phyloP scores from a whole-genome alignment of 2,888 invertebrate genomes.

The Rhaphigaster nebulosa region DNA sequence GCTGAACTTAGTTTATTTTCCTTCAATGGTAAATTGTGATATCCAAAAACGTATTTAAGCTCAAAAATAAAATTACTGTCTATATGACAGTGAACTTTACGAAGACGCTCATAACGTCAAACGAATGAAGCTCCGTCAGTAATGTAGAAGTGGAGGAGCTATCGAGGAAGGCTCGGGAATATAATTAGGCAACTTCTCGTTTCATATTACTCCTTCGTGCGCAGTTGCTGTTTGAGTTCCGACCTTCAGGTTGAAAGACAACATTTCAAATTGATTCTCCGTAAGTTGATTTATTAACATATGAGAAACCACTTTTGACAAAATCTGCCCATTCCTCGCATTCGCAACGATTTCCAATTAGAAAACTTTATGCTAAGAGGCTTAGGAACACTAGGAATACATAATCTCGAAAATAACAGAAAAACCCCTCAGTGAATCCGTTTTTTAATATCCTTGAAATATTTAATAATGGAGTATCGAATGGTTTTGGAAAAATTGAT shows the following conservation, averaged over 20 bases:
- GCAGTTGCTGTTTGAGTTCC: conserved; percentile 29
- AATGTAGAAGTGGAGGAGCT: neutral
- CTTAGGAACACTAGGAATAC: neutral
- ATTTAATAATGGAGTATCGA: too few relatives aligned
- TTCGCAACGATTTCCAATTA: neutral
- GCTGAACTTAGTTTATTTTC: too few relatives aligned
- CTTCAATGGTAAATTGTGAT: too few relatives aligned
- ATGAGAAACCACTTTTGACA: neutral
- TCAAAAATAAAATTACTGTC: neutral
- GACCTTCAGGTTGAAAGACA: conserved; percentile 33
- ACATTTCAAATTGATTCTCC: neutral
- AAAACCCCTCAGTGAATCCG: too few relatives aligned
- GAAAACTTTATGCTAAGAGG: neutral
- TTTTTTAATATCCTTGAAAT: too few relatives aligned
- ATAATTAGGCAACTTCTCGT: conserved; percentile 39
- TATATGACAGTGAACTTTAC: neutral
- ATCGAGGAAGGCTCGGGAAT: neutral
- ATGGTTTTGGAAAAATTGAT: too few relatives aligned
- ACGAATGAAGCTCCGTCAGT: neutral
- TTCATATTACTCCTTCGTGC: conserved; percentile 16
- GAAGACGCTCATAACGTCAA: neutral
- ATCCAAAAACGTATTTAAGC: too few relatives aligned
- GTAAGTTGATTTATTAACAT: conserved; percentile 34
- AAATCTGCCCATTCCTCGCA: neutral
- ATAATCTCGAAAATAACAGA: too few relatives aligned